These are phyloP conservation scores for Salminus brasiliensis DNA, from an alignment of 2,113 vertebrate species.

Conservation along the genomic window DNA sequence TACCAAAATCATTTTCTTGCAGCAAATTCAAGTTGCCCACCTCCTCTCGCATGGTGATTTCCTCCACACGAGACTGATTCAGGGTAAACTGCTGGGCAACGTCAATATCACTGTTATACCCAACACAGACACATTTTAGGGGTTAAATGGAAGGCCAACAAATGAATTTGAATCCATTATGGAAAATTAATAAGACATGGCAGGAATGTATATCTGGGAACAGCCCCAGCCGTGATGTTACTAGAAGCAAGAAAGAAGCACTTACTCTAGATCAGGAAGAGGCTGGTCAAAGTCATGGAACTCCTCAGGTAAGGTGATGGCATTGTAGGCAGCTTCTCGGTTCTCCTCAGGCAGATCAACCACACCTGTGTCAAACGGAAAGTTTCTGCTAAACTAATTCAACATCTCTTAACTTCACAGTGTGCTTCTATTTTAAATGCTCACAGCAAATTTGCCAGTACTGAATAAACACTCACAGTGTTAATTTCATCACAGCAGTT, in stretches of 20 bases:
- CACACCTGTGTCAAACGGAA: conserved; percentile 81
- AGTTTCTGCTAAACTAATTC: background rate
- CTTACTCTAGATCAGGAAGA: conserved; percentile 96
- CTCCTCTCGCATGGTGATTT: conserved; percentile 99
- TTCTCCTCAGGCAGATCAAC: conserved; percentile 99
- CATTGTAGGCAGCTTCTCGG: conserved; percentile 97
- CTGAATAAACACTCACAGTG: too few relatives aligned
- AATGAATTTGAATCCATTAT: background rate
- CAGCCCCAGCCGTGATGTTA: background rate
- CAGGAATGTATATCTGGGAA: background rate
- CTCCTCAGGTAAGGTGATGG: conserved; percentile 97
- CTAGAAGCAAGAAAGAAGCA: background rate
- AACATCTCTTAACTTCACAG: background rate
- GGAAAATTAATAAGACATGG: background rate
- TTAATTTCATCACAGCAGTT: too few relatives aligned
- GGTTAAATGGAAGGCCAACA: background rate
- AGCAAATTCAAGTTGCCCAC: conserved; percentile 95
- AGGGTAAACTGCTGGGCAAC: conserved; percentile 98
- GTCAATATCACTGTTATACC: conserved; percentile 90
- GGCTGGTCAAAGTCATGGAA: conserved; percentile 99
- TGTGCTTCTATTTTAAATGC: background rate
- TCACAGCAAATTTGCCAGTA: background rate
- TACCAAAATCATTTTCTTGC: conserved; percentile 99
- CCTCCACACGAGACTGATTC: conserved; percentile 98
- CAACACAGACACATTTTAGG: background rate